Evolutionary conservation across 2,113 vertebrate genomes (phyloP), one percentile per base, ranked within the genome.

Genomic region (Xyliphius kryptos): DNA sequence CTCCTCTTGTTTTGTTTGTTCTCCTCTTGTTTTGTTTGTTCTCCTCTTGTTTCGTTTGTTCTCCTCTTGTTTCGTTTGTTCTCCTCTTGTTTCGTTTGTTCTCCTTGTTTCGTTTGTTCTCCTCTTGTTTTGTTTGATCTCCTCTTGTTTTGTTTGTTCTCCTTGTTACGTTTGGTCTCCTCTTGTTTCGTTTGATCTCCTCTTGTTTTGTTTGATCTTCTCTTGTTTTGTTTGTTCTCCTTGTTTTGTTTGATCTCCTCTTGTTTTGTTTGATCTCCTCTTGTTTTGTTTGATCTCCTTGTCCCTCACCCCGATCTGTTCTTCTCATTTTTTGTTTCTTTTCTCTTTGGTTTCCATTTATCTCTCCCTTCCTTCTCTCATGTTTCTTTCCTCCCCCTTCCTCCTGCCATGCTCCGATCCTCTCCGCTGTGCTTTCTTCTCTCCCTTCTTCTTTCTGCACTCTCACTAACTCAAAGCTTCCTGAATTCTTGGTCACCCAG

Each of bases 401-500:
- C 40, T 41, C 40, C 9, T 6, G 10, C 5, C 10, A 10, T 6
- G 10, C 40, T 13, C 40, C 9, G 40, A 3, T 10, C 6, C 7
- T 14, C 48, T 26, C 8, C 17, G 14, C 15, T 61, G 37, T 52
- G 15, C 21, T 76, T 70, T 79, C 44, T 49, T 10, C 59, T 54
- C 52, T 70, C 41, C 46, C 66, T 69, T 61, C 21, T 19, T 36
- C 44, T 19, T 14, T 48, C 56, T 64, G 15, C 21, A 53, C 51
- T 56, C 38, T 69, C 76, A 80, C 86, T 88, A 88, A 89, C 82
- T 83, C 46, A 61, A 86, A 89, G 87, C 86, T 87, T 83, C 85
- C 82, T 88, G 81, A 88, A 85, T 88, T 89, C 86, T 88, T 88
- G 88, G 87, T 89, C 88, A 87, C 88, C 87, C 80, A 89, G 88